phyloP scores from a whole-genome alignment of 1,140 invertebrate species.

The Drosophila nebulosa region DNA sequence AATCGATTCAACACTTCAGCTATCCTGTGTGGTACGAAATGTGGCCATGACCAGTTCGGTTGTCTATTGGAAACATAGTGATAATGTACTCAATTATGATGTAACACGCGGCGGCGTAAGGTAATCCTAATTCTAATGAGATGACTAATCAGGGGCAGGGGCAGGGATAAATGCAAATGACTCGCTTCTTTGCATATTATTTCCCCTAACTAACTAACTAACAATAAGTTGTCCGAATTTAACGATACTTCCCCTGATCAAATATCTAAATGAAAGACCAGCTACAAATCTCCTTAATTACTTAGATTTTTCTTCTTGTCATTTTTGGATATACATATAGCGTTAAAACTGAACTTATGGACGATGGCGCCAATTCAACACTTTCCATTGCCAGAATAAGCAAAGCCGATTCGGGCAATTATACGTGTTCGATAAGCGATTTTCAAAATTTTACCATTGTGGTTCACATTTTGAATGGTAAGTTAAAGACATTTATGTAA shows the following conservation, averaged over 20 bases:
- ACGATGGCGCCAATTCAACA: slow-evolving; percentile 88
- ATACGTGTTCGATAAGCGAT: slow-evolving; percentile 87
- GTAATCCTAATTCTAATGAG: slow-evolving; percentile 79
- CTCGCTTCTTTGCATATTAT: no score
- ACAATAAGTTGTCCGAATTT: neutral
- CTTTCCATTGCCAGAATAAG: slow-evolving; percentile 88
- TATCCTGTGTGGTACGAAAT: slow-evolving; percentile 87
- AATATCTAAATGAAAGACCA: no score
- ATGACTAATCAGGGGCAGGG: no score
- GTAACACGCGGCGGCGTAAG: slow-evolving; percentile 88
- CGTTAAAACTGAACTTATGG: slow-evolving; percentile 88
- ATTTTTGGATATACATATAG: no score
- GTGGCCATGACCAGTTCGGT: slow-evolving; percentile 86
- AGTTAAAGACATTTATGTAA: slow-evolving; percentile 63
- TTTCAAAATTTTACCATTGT: slow-evolving; percentile 86
- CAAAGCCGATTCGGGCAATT: slow-evolving; percentile 89
- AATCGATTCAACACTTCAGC: slow-evolving; percentile 88
- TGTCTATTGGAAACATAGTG: slow-evolving; percentile 87
- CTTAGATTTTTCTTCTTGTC: no score
- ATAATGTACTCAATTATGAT: slow-evolving; percentile 87
- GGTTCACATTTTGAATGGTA: slow-evolving; percentile 89
- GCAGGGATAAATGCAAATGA: no score
- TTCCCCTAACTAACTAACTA: neutral
- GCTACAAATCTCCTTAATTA: no score
- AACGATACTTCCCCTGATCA: neutral